Base-by-base conservation (phyloP, 2,113 vertebrate genomes). In the Elanus axillaris region DNA sequence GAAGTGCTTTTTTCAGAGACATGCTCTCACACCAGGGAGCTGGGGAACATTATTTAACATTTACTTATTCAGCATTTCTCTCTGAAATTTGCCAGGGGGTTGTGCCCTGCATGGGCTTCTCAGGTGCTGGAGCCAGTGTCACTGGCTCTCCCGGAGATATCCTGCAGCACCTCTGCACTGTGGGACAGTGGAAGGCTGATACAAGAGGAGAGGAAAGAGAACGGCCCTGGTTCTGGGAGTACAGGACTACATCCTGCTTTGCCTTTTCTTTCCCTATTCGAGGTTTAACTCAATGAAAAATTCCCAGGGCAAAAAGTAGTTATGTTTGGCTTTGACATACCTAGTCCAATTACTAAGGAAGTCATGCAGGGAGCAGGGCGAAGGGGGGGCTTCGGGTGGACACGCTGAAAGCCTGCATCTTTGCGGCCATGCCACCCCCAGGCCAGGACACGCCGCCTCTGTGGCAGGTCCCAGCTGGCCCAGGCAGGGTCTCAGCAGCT, bases 321-420 rank as follows among this genome's bases (percentile, higher is more conserved):
- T 34, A 4, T 3, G 21, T 40, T 66, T 2, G 3, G 74, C 27
- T 71, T n/a, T 53, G 47, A 38, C 31, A 19, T 4, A 11, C 56
- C 26, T 1, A 1, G 31, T 5, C 59, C 13, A 25, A 15, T 3
- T 14, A 15, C 14, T 47, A 18, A 17, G 74, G 53, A 26, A 31
- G 53, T 6, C 18, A 3, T 1, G 59, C 52, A 53, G 62, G 34
- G 27, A 36, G 58, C 4, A 1, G 53, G 17, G 32, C 0, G 1
- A 60, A 27, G 16, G 7, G 15, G 22, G 16, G 6, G 18, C 9
- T 59, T 19, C 17, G 48, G 9, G 23, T 34, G 62, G 36, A 47
- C 50, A 43, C 3, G 23, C 10, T 6, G 2, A 40, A 31, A 43
- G 9, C 34, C 66, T 3, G 0, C 26, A 19, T 22, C 53, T n/a